Evolutionary conservation across 1,140 invertebrate genomes (phyloP).

Genomic region (Steinernema khuongi): DNA sequence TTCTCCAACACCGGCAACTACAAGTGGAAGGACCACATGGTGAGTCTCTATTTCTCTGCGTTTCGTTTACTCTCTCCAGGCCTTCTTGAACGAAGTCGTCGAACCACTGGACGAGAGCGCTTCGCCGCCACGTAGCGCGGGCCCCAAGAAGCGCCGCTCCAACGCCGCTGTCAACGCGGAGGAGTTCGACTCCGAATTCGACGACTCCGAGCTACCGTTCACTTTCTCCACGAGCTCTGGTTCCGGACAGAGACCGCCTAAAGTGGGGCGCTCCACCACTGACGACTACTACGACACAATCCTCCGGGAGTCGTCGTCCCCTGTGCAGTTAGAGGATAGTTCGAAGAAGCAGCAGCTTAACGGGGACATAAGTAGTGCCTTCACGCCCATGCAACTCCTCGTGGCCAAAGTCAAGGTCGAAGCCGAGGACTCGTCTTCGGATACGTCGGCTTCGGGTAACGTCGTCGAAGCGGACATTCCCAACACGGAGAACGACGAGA

Average conservation of each 20-base stretch:
- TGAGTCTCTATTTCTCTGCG: no score
- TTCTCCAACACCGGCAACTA: conserved; percentile 8
- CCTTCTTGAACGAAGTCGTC: conserved; percentile 7
- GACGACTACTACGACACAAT: background rate
- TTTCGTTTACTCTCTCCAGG: no score
- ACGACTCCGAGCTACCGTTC: conserved; percentile 1
- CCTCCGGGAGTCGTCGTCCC: background rate
- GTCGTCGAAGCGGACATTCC: conserved; percentile 5
- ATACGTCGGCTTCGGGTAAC: background rate
- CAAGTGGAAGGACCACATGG: background rate
- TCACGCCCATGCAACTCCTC: background rate
- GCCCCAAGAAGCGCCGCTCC: background rate
- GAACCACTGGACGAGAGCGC: background rate
- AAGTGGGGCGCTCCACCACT: background rate
- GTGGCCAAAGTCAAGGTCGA: background rate
- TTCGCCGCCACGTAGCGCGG: background rate
- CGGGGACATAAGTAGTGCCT: background rate
- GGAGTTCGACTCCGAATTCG: background rate
- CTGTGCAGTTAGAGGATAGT: no score
- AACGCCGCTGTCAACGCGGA: background rate
- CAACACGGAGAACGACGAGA: background rate
- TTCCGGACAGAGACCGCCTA: background rate
- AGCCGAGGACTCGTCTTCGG: conserved; percentile 1
- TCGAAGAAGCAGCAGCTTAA: background rate
- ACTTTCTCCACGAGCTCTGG: background rate